These are phyloP conservation scores for Drosophila kuntzei DNA, from an alignment of 2,888 invertebrate genomes.

Conservation along the genomic window DNA sequence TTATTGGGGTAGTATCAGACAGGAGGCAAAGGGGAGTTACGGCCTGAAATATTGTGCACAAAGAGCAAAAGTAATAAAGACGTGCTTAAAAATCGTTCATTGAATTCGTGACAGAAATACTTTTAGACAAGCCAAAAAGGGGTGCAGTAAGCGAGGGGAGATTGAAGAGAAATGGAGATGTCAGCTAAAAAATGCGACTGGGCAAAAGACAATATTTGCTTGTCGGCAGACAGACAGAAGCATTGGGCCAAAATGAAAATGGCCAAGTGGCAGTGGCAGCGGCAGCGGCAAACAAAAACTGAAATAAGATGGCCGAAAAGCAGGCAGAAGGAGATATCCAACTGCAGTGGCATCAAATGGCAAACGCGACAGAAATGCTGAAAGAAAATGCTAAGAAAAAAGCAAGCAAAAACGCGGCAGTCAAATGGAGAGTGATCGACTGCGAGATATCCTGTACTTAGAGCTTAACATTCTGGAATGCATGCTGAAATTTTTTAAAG, in stretches of 20 bases:
- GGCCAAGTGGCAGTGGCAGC: conserved; percentile 46
- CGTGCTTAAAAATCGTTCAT: conserved; percentile 79
- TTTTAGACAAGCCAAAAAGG: conserved; percentile 13
- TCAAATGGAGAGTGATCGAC: not conserved
- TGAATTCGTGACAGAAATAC: conserved; percentile 80
- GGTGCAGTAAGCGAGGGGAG: conserved; percentile 19
- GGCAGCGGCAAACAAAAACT: conserved; percentile 35
- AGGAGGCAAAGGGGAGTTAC: not conserved
- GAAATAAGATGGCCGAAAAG: conserved; percentile 58
- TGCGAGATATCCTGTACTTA: not conserved
- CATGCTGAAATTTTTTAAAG: no score
- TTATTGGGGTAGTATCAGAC: not conserved
- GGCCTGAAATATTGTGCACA: conserved; percentile 45
- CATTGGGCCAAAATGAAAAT: conserved; percentile 62
- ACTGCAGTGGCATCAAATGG: conserved; percentile 60
- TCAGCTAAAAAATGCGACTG: conserved; percentile 69
- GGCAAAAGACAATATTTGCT: conserved; percentile 77
- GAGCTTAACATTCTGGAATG: no score
- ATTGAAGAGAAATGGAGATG: conserved; percentile 18
- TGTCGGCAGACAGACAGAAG: conserved; percentile 48
- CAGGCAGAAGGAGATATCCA: conserved; percentile 5
- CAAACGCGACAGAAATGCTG: conserved; percentile 48
- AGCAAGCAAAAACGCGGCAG: not conserved
- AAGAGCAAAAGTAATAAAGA: conserved; percentile 77
- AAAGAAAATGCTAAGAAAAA: conserved; percentile 24